Base-by-base conservation (phyloP, 2,797 vertebrate species). In the Microctenopoma steveboyesi region DNA sequence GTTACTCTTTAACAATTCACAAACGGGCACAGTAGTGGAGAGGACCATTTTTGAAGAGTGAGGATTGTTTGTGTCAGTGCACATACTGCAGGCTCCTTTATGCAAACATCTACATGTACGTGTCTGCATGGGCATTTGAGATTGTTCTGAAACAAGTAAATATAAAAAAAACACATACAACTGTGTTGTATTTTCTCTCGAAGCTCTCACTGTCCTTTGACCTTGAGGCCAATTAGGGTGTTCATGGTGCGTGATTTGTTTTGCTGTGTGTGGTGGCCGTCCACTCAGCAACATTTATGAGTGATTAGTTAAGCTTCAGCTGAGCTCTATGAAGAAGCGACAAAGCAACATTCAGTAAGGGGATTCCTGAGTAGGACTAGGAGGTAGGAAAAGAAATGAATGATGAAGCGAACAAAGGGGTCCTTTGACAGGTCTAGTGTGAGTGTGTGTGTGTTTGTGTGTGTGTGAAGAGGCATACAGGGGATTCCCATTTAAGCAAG, bases 1-100 rank as follows among this genome's bases (percentile, higher is more conserved):
- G 93, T 94, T 93, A 91, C 89, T 90, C 83, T 89, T 90, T 86
- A 91, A 90, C 89, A 90, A 90, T 88, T 88, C 85, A 84, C 80
- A 91, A 78, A 83, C 74, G 73, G 37, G 47, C 81, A 46, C 71
- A 56, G 74, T 64, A 58, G 64, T 61, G 79, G 39, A 79, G 69
- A 68, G 43, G 39, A 40, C 39, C 8, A 0, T 74, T 64, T 68
- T 53, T 43, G 52, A 66, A 40, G 56, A 52, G 49, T 48, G 40
- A 4, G 30, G 35, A 27, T 61, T 47, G 40, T 70, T 66, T 33
- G 8, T 45, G 48, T 74, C 56, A 5, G 42, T 47, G 52, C 33
- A 27, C 42, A n/a, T 64, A 37, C 52, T 59, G 37, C 62, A 53
- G 53, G 30, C 47, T 37, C 3, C 52, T 69, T 61, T 52, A 70